Evolutionary conservation across 2,113 vertebrate species (phyloP).

Genomic region (Anas platyrhynchos): DNA sequence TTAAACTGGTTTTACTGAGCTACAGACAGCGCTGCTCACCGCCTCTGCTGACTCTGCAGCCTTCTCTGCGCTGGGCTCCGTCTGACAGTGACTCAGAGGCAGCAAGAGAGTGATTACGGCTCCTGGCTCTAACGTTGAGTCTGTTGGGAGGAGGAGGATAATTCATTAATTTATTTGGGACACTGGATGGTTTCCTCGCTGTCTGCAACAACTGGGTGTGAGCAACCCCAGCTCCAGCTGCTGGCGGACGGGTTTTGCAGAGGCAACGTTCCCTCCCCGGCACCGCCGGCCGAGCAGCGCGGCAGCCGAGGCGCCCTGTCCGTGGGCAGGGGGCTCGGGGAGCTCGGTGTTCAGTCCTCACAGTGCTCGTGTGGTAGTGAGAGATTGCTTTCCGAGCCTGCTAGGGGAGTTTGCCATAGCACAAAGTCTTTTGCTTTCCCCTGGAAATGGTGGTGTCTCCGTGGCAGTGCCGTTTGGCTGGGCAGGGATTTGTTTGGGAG

Average conservation of each 20-base stretch:
- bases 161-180: conserved; percentile 61
- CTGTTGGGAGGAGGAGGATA: conserved; percentile 58
- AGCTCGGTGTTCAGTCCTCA: background rate
- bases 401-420: fast-evolving
- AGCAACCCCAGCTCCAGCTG: conserved; percentile 27
- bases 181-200: conserved; percentile 46
- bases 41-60: conserved; percentile 47
- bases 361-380: background rate
- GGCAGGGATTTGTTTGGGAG: background rate
- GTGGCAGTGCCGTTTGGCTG: background rate
- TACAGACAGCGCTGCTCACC: background rate
- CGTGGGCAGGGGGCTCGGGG: fast-evolving
- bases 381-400: background rate
- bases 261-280: background rate
- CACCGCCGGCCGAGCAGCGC: fast-evolving
- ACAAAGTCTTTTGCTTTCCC: fast-evolving
- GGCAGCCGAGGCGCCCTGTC: too few relatives aligned
- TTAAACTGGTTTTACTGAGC: conserved; percentile 38
- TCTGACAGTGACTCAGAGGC: conserved; percentile 59
- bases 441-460: fast-evolving
- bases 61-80: background rate
- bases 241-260: background rate
- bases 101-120: background rate
- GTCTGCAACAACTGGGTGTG: conserved; percentile 54
- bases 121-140: background rate